Base-by-base conservation (phyloP, 64 coral and sea anemone genomes). In the Pocillopora verrucosa region DNA sequence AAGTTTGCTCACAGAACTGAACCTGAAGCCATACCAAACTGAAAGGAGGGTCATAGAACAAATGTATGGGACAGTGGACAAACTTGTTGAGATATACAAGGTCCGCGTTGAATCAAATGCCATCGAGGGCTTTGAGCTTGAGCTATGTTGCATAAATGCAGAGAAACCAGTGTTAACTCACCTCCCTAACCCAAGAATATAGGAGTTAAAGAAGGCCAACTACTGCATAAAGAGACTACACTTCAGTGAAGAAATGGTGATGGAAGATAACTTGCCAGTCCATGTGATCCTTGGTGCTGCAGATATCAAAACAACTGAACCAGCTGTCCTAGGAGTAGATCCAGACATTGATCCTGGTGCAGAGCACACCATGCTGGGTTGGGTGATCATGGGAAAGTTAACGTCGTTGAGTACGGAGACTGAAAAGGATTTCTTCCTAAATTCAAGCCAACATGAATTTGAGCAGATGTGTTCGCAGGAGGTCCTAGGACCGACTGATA, bases 391-490 rank as follows among this genome's bases (percentile, higher is more conserved):
- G 30, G 30, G 30, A 30, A 30, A 30, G 30, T 65, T 74, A n/a
- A 17, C 58, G 72, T 36, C 60, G 17, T 59, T 24, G 24, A 65
- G 74, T 30, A 51, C 65, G 1, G 87, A 89, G 72, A 58, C 37
- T 74, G 92, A 94, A 58, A 93, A 89, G 80, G 16, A 82, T 74
- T 65, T 88, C 26, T 96, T 92, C 24, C 10, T 96, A 37, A 91
- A 73, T 10, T 51, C 90, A 5, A 86, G 88, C 13, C 76, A 72
- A 3, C 78, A 90, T 73, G 78, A 98, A 78, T 98, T 98, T 67
- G 76, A 74, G 34, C 88, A 91, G 56, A 87, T 98, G 84, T 93
- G 95, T 67, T 91, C 85, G 11, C 88, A 90, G 75, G 94, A 96
- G 81, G 94, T 97, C 5, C 58, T 93, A 73, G 91, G 95, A 62